Conservation (phyloP, 2,113 vertebrate species). For the Pristiophorus japonicus region DNA sequence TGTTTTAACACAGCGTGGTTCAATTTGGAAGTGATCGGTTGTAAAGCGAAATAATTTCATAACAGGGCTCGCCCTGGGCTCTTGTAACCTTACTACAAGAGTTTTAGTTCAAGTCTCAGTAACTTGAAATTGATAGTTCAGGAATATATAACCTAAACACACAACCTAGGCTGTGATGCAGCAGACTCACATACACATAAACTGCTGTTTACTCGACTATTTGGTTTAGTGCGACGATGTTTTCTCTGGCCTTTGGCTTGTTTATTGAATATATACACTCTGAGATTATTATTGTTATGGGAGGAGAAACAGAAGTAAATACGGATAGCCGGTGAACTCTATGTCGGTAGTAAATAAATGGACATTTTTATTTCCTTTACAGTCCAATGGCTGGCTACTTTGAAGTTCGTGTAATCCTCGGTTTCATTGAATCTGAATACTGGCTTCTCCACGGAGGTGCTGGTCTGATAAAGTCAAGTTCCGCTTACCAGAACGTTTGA, state of each 20-base stretch:
- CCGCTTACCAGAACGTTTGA: neutral
- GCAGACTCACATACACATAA: neutral
- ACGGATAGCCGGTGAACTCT: neutral
- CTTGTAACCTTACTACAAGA: neutral
- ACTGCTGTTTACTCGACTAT: neutral
- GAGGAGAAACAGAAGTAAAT: neutral
- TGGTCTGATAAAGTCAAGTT: neutral
- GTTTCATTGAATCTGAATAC: neutral
- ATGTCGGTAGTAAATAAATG: neutral
- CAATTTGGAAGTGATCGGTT: constrained; percentile 14
- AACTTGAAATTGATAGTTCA: neutral
- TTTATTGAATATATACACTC: neutral
- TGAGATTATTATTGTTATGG: neutral
- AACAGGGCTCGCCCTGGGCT: neutral
- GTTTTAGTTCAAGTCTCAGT: neutral
- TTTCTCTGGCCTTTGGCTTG: neutral
- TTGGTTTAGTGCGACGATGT: neutral
- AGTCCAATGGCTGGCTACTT: neutral
- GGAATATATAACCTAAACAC: neutral
- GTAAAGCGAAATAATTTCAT: neutral
- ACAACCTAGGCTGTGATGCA: neutral
- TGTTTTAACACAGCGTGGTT: neutral
- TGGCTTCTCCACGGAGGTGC: neutral
- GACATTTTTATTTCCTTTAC: neutral
- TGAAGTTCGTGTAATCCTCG: neutral